Base-by-base conservation (phyloP, 2,888 invertebrate species). In the Amphipoea lucens region DNA sequence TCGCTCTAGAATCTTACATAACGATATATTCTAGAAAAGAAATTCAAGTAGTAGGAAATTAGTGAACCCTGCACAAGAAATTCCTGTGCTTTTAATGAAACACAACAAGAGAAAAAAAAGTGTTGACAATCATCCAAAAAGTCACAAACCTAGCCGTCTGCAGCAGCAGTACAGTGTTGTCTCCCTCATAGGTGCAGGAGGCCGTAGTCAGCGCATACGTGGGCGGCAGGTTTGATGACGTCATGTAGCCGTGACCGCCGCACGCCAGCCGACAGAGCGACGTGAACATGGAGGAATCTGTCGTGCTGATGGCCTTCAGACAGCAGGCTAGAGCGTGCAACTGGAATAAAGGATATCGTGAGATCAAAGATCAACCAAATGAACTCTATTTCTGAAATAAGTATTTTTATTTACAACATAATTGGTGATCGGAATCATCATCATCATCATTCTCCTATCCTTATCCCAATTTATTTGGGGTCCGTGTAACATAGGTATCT, bases 201-300 rank as follows among this genome's bases (percentile, higher is more conserved):
- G 99, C 99, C 0, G 98, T 98, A 11, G 98, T 97, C 89, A 98
- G 96, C 4, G 98, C 98, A 91, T 99, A 99, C 1, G 98, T 98
- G 51, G 98, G 97, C 0, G 99, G 99, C 67, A 99, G 97, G 93
- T 98, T 99, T 14, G 99, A 98, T 57, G 98, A 97, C 74, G 98
- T 97, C 98, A 99, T 98, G 95, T 98, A 99, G 23, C 99, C 99
- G 93, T 99, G 99, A 0, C 99, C 99, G 3, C 99, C 99, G 93
- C 99, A 99, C 0, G 99, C 97, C 87, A 98, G 96, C 12, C 99
- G 98, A 87, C 99, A 98, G 48, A 97, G 97, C 94, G 99, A 99
- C 42, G 99, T 97, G 29, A 98, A 98, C 67, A 95, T 93, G 0
- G 98, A 97, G 0, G 98, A 97, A 93, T 98, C 98, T 2, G 98